These are phyloP conservation scores for Xiphophorus birchmanni DNA, from an alignment of 2,797 vertebrate species.

Conservation along the genomic window DNA sequence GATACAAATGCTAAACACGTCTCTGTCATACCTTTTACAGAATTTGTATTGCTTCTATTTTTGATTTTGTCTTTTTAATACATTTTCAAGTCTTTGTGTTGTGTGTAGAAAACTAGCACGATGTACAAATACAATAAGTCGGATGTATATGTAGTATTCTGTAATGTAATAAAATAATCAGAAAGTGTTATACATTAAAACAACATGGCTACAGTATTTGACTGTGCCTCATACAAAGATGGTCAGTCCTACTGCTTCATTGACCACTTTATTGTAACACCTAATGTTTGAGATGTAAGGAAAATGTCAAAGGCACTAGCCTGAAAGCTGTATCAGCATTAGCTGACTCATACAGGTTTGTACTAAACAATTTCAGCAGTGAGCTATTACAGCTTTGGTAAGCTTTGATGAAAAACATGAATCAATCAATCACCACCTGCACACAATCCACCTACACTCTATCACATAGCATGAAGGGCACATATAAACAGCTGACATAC, in stretches of 20 bases:
- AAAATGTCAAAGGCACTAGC: background rate
- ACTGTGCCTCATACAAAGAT: background rate
- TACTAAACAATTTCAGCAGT: background rate
- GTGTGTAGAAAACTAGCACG: background rate
- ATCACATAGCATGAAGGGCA: background rate
- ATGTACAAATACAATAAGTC: background rate
- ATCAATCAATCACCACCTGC: constrained; percentile 6
- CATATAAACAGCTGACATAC: background rate
- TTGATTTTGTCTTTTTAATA: background rate
- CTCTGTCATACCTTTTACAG: background rate
- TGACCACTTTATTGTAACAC: background rate
- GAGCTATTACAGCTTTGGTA: background rate
- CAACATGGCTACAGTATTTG: background rate
- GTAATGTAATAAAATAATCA: background rate
- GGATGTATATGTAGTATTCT: background rate
- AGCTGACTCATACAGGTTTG: constrained; percentile 1
- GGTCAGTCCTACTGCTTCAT: background rate
- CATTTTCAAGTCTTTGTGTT: background rate
- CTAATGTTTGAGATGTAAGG: background rate
- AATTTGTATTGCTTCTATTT: background rate
- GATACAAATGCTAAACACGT: background rate
- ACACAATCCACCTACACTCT: background rate
- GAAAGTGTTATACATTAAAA: background rate
- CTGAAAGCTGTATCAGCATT: constrained; percentile 5
- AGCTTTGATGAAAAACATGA: background rate